Evolutionary conservation across 2,113 vertebrate species (phyloP), one percentile per base, ranked within the genome.

Genomic region (Illadopsis cleaveri): DNA sequence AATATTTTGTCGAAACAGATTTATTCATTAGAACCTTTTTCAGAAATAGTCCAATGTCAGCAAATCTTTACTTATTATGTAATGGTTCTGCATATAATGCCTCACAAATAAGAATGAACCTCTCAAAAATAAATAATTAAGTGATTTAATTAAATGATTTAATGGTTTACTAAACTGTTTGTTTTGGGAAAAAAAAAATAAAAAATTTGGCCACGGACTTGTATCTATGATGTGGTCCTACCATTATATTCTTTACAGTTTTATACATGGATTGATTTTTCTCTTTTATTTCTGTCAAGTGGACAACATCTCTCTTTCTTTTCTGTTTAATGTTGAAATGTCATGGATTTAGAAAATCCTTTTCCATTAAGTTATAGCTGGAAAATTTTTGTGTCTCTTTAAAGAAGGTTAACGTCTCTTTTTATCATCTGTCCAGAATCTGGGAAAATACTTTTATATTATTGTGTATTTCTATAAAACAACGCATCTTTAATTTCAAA

Each of bases 91-190:
- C 22, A 31, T 5, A n/a, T 19, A 66, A 44, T 31, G 14, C 11
- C 47, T 91, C 17, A 44, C 8, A 62, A 73, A 75, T 40, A 66
- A 45, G 12, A 94, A 40, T 11, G 0, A 16, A 54, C 5, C 1
- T 45, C 7, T 88, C 23, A 22, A 85, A 89, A 58, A 54, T 22
- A 64, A 44, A 2, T n/a, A 62, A 45, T 35, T 45, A 50, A 69
- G 21, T 0, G 2, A 16, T 44, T 60, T 65, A 47, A 45, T 35
- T 45, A 50, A 69, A 18, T 0, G 2, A 16, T 44, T 60, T 65
- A 47, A n/a, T 72, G 4, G 2, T 30, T 89, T 76, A 72, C 68
- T 50, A 62, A 66, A 40, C 6, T 44, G 5, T 12, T 66, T 12
- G 5, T 33, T 66, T 77, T 10, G 14, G 15, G 2, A 9, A 11